These are phyloP conservation scores for Nebria brevicollis DNA, from an alignment of 2,888 invertebrate species.

Conservation along the genomic window DNA sequence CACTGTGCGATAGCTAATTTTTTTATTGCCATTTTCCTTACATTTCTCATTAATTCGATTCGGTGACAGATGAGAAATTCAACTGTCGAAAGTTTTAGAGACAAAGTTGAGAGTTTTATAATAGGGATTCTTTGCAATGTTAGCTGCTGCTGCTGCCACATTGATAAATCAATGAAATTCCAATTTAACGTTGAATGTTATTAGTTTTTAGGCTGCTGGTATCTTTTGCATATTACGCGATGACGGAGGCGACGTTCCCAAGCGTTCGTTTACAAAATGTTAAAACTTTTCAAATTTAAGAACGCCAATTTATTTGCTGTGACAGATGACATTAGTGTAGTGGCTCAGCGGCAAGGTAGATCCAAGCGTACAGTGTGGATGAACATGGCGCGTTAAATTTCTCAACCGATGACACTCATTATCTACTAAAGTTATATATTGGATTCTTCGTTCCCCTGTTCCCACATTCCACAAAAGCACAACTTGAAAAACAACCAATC, in stretches of 20 bases:
- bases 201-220: slow-evolving; percentile 49
- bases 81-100: slow-evolving; percentile 44
- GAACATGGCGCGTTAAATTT: neutral
- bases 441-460: slow-evolving; percentile 1
- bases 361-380: neutral
- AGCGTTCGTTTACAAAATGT: slow-evolving; percentile 51
- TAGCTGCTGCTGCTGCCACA: slow-evolving; percentile 49
- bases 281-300: slow-evolving; percentile 55
- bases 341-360: slow-evolving; percentile 17
- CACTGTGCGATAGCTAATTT: slow-evolving; percentile 12
- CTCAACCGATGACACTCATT: slow-evolving; percentile 34
- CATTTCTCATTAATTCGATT: slow-evolving; percentile 42
- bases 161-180: slow-evolving; percentile 57
- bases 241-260: slow-evolving; percentile 26
- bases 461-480: neutral
- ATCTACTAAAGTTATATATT: slow-evolving; percentile 35
- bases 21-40: slow-evolving; percentile 27
- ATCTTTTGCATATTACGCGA: slow-evolving; percentile 52
- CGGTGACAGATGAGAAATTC: slow-evolving; percentile 44
- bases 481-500: slow-evolving; percentile 26
- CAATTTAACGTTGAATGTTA: slow-evolving; percentile 57
- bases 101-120: slow-evolving; percentile 51
- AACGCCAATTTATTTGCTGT: slow-evolving; percentile 53
- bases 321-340: slow-evolving; percentile 51
- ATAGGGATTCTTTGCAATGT: slow-evolving; percentile 52